These are phyloP conservation scores for Epistrophe grossulariae DNA, from an alignment of 2,888 invertebrate species.

Conservation along the genomic window DNA sequence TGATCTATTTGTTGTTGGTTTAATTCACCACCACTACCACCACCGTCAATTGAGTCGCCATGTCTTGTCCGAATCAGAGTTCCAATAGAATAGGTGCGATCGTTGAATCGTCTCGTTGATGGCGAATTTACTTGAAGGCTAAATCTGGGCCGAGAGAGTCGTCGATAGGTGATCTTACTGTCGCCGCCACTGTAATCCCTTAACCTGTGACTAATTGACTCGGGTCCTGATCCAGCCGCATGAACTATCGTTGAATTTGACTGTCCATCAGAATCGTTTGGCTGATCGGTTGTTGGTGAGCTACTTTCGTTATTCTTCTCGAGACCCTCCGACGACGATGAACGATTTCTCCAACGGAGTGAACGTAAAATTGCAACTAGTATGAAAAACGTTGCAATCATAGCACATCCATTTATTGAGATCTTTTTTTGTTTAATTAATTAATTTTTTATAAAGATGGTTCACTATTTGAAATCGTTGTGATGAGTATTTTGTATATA, in stretches of 20 bases:
- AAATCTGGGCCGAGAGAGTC: constrained; percentile 68
- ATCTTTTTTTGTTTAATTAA: constrained; percentile 58
- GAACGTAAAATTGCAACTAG: constrained; percentile 84
- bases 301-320: constrained; percentile 50
- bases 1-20: constrained; percentile 49
- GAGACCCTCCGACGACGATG: constrained; percentile 66
- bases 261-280: constrained; percentile 42
- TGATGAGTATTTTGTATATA: constrained; percentile 24
- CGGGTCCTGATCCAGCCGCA: constrained; percentile 32
- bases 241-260: constrained; percentile 48
- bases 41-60: constrained; percentile 38
- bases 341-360: constrained; percentile 82
- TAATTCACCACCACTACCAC: constrained; percentile 18
- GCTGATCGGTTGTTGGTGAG: constrained; percentile 62
- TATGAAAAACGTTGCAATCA: constrained; percentile 84
- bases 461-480: constrained; percentile 39
- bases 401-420: constrained; percentile 76
- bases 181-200: constrained; percentile 38
- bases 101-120: constrained; percentile 57
- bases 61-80: constrained; percentile 52
- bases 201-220: constrained; percentile 11
- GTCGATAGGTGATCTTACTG: constrained; percentile 39
- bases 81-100: constrained; percentile 62
- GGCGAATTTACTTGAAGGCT: constrained; percentile 58
- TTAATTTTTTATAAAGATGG: constrained; percentile 13